phyloP scores from a whole-genome alignment of 1,140 invertebrate species.

The Diachasma alloeum region DNA sequence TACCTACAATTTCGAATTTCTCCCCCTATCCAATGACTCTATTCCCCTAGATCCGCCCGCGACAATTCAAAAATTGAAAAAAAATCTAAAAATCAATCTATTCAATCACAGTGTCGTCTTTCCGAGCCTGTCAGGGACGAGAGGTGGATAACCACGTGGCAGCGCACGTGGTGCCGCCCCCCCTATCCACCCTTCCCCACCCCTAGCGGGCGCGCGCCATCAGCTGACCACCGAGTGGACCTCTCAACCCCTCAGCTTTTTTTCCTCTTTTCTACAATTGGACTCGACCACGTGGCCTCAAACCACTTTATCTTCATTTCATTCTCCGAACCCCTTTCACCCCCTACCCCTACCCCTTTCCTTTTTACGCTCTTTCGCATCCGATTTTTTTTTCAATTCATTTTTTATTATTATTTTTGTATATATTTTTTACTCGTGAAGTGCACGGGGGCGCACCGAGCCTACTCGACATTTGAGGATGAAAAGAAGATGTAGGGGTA shows the following conservation, averaged over 20 bases:
- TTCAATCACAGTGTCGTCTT: too few species aligned
- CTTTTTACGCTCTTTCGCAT: not conserved
- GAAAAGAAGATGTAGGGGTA: not conserved
- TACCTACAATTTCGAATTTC: too few species aligned
- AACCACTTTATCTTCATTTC: not conserved
- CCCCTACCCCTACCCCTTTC: not conserved
- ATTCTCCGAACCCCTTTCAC: not conserved
- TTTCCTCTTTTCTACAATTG: not conserved
- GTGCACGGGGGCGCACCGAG: slow-evolving; percentile 3
- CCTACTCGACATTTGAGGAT: slow-evolving; percentile 12
- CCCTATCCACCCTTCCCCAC: slow-evolving; percentile 38
- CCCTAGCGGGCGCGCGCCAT: slow-evolving; percentile 35
- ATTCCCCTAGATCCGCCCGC: too few species aligned
- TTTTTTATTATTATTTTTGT: not conserved
- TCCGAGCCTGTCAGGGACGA: slow-evolving; percentile 18
- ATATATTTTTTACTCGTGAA: not conserved
- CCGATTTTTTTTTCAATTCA: not conserved
- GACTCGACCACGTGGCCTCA: slow-evolving; percentile 3
- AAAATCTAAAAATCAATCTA: too few species aligned
- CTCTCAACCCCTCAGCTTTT: slow-evolving; percentile 47
- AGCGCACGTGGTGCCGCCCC: slow-evolving; percentile 57
- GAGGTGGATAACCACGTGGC: slow-evolving; percentile 57
- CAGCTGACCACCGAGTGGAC: slow-evolving; percentile 62
- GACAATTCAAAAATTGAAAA: too few species aligned
- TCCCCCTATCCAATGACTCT: too few species aligned